phyloP scores from a whole-genome alignment of 2,888 invertebrate species.

The Agonopterix heracliana region DNA sequence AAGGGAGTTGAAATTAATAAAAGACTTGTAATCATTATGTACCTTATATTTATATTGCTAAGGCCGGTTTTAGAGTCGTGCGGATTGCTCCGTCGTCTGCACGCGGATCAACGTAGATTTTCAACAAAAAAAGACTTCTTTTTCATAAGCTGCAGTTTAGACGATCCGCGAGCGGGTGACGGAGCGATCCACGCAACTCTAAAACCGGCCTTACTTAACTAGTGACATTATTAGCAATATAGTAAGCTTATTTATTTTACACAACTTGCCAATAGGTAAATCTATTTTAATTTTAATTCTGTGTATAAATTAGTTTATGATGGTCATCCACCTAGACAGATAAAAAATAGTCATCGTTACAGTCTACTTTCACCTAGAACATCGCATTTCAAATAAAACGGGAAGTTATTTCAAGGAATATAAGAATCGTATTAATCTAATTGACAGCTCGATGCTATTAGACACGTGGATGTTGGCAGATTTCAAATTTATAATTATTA shows the following conservation, averaged over 20 bases:
- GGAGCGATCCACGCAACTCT: too few relatives aligned
- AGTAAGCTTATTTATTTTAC: slow-evolving; percentile 76
- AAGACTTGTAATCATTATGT: slow-evolving; percentile 49
- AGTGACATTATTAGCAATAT: slow-evolving; percentile 75
- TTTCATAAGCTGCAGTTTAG: too few relatives aligned
- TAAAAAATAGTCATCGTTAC: slow-evolving; percentile 71
- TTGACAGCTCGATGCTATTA: slow-evolving; percentile 69
- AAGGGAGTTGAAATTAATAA: neutral
- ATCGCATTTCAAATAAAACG: slow-evolving; percentile 45
- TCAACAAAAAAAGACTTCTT: too few relatives aligned
- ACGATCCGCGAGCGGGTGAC: too few relatives aligned
- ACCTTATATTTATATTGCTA: slow-evolving; percentile 74
- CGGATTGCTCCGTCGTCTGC: too few relatives aligned
- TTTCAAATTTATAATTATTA: slow-evolving; percentile 62
- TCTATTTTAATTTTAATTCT: slow-evolving; percentile 63
- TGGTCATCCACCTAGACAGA: slow-evolving; percentile 73
- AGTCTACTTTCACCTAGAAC: slow-evolving; percentile 68
- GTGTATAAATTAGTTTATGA: slow-evolving; percentile 75
- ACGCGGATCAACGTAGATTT: too few relatives aligned
- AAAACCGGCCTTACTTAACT: slow-evolving; percentile 58
- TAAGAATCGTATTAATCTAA: slow-evolving; percentile 63
- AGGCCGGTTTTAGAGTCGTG: too few relatives aligned
- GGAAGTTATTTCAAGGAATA: slow-evolving; percentile 69
- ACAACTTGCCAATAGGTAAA: slow-evolving; percentile 73
- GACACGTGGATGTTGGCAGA: slow-evolving; percentile 68